Evolutionary conservation across 2,888 invertebrate species (phyloP), one percentile per base, ranked within the genome.

Genomic region (Leptothorax acervorum): DNA sequence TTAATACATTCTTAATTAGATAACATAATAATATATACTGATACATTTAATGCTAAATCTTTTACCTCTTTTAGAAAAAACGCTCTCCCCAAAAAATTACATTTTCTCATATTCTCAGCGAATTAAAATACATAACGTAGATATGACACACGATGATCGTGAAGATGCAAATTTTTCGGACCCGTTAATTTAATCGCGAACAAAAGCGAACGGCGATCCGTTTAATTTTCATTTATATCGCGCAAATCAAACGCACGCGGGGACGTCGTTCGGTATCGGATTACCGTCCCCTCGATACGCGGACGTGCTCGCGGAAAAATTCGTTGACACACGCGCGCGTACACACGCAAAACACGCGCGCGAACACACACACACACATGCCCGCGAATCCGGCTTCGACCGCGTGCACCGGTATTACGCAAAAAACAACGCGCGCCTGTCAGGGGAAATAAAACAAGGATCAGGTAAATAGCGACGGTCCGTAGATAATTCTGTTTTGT

Each of bases 401-500:
- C 79, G 60, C 66, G 65, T 39, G 57, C 55, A 31, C 73, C 42
- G 68, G 68, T 78, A 78, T 78, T 78, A 78, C 65, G 75, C 75
- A 75, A 75, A 75, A 75, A 75, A 76, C 76, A 78, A 78, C 78
- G 73, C 28, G 15, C 79, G 79, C 60, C 79, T 79, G 79, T 79
- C 79, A 79, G 79, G 60, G 79, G 74, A 79, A 79, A 73, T 79
- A 79, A 79, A 79, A 79, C 79, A 79, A 79, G 60, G 48, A 79
- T 79, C 74, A 73, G 79, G 79, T 73, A 79, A 79, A 79, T 79
- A 79, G 79, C 79, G 79, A 79, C 79, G 79, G 74, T 73, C 79
- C 79, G 79, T 89, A 89, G 83, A 89, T 89, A 87, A 93, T 93
- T 91, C 91, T 86, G 90, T 93, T 93, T 87, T 93, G 91, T 93